phyloP scores from a whole-genome alignment of 2,113 vertebrate genomes.

The Ctenodactylus gundi region DNA sequence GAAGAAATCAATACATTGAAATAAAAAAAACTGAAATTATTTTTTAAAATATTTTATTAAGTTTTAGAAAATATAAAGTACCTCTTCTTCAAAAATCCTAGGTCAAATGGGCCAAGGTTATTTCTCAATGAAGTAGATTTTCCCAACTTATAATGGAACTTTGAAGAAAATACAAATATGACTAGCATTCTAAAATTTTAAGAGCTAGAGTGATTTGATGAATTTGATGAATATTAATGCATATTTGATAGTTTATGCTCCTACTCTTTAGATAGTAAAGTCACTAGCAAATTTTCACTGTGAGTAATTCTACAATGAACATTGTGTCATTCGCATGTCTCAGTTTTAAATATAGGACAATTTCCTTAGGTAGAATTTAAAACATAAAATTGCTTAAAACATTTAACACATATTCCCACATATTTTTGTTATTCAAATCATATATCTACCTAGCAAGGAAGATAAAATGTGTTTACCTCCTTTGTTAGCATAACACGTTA shows the following conservation, averaged over 20 bases:
- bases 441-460: background rate
- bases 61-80: background rate
- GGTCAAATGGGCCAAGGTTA: background rate
- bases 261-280: background rate
- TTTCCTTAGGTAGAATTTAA: background rate
- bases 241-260: background rate
- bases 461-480: background rate
- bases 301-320: background rate
- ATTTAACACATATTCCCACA: background rate
- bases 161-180: background rate
- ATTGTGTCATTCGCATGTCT: too few species aligned
- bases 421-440: conserved; percentile 13
- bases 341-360: background rate
- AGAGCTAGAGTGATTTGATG: background rate
- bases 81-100: background rate
- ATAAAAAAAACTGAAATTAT: background rate
- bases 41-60: background rate
- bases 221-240: background rate
- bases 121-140: background rate
- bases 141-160: background rate
- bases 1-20: background rate
- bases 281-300: background rate
- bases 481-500: background rate
- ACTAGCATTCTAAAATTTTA: background rate
- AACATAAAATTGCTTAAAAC: background rate